A percentile compares a stretch with the other conserved stretches of the same genome.
These are phyloP conservation scores for Forbesichthys papilliferus DNA, from an alignment of 2,113 vertebrate species.

Conservation along the genomic window DNA sequence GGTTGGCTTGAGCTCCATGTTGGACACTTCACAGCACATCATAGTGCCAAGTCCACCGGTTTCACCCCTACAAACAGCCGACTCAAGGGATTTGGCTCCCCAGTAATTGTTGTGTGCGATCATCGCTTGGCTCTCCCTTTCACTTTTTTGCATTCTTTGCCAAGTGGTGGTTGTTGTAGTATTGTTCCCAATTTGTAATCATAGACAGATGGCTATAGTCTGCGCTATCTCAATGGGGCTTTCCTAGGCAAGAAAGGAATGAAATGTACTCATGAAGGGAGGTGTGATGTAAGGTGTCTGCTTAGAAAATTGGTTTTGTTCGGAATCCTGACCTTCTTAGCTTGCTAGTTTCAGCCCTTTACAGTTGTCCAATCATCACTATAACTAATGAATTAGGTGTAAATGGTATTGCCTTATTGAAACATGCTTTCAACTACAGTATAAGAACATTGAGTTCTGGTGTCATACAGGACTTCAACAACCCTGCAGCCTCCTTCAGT, in stretches of 20 bases:
- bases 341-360: conserved; percentile 2
- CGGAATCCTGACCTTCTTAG: conserved; percentile 5
- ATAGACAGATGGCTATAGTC: conserved; percentile 60
- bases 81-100: conserved; percentile 60
- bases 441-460: too few relatives aligned
- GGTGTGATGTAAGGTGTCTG: conserved; percentile 53
- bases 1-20: conserved; percentile 41
- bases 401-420: too few relatives aligned
- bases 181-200: conserved; percentile 63
- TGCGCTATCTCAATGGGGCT: conserved; percentile 41
- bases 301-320: conserved; percentile 14
- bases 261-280: conserved; percentile 24
- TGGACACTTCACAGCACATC: conserved; percentile 49
- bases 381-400: neutral
- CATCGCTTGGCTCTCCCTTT: conserved; percentile 58
- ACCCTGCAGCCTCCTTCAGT: too few relatives aligned
- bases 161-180: conserved; percentile 55
- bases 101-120: conserved; percentile 61
- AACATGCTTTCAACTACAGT: too few relatives aligned
- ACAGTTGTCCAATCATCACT: conserved; percentile 17
- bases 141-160: conserved; percentile 50
- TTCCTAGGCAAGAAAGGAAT: conserved; percentile 49
- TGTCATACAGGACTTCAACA: too few relatives aligned
- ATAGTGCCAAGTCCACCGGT: conserved; percentile 60
- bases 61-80: conserved; percentile 55